Evolutionary conservation across 2,113 vertebrate species (phyloP).

Genomic region (Gnathonemus longibarbis): DNA sequence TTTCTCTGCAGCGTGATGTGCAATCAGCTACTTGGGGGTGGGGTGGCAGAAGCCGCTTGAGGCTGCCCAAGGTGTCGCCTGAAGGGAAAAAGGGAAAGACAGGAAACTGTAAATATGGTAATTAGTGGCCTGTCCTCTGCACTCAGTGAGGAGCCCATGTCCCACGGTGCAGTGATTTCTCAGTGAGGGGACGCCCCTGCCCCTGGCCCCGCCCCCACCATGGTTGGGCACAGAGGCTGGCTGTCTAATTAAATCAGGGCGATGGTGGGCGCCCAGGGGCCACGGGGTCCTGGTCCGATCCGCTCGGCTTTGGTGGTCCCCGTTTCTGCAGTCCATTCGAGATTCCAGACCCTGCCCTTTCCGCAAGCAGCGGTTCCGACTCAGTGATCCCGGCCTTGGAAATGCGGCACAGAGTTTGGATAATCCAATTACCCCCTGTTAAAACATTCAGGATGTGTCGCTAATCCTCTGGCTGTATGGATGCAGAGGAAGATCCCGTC

Average conservation of each 20-base stretch:
- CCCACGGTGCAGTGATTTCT: constrained; percentile 12
- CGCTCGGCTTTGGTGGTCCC: background rate
- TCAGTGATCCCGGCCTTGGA: background rate
- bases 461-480: background rate
- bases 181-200: background rate
- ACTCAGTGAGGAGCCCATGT: background rate
- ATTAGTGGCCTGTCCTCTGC: constrained; percentile 13
- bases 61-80: background rate
- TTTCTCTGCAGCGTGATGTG: background rate
- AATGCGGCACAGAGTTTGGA: background rate
- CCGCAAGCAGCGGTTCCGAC: background rate
- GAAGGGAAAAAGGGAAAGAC: background rate
- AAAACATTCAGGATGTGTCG: background rate
- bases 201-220: background rate
- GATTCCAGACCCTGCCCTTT: background rate
- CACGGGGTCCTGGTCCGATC: background rate
- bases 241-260: background rate
- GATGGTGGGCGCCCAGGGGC: background rate
- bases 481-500: background rate
- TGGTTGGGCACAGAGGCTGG: background rate
- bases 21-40: no score
- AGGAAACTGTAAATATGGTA: constrained; percentile 21
- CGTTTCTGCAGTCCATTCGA: background rate
- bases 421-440: constrained; percentile 4
- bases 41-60: background rate